Conservation (phyloP, 2,797 vertebrate genomes). For the Ctenosaura bakeri region DNA sequence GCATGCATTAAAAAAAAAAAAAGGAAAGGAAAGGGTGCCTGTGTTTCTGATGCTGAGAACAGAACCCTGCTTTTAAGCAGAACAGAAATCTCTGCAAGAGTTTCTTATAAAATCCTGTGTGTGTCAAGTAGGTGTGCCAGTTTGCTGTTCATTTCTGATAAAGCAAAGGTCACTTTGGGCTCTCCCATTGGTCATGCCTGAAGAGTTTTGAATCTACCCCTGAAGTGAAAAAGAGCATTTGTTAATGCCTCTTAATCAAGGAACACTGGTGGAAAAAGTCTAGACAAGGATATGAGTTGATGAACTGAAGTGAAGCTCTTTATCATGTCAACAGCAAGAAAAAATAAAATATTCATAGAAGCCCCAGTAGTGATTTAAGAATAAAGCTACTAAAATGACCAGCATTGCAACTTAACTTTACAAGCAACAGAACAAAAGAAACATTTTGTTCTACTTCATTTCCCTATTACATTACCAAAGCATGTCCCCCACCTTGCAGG, state of each 20-base stretch:
- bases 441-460: slow-evolving; percentile 2
- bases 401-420: slow-evolving; percentile 48
- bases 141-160: too few relatives aligned
- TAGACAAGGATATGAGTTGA: slow-evolving; percentile 26
- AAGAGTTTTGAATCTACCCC: not conserved
- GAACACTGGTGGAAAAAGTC: not conserved
- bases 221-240: not conserved
- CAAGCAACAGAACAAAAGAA: slow-evolving; percentile 31
- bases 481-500: slow-evolving; percentile 15
- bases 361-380: slow-evolving; percentile 35
- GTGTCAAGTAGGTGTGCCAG: not conserved
- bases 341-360: slow-evolving; percentile 60
- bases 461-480: slow-evolving; percentile 31
- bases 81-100: not conserved
- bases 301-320: slow-evolving; percentile 48
- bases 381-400: slow-evolving; percentile 50
- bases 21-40: not conserved
- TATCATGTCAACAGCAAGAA: slow-evolving; percentile 57
- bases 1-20: not conserved
- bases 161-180: not conserved
- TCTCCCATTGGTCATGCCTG: not conserved
- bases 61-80: not conserved
- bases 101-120: not conserved
- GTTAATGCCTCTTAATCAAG: not conserved
- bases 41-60: not conserved